A percentile compares a stretch with the other conserved stretches of the same genome.
Conservation (phyloP, 2,113 vertebrate genomes). For the Anas platyrhynchos region DNA sequence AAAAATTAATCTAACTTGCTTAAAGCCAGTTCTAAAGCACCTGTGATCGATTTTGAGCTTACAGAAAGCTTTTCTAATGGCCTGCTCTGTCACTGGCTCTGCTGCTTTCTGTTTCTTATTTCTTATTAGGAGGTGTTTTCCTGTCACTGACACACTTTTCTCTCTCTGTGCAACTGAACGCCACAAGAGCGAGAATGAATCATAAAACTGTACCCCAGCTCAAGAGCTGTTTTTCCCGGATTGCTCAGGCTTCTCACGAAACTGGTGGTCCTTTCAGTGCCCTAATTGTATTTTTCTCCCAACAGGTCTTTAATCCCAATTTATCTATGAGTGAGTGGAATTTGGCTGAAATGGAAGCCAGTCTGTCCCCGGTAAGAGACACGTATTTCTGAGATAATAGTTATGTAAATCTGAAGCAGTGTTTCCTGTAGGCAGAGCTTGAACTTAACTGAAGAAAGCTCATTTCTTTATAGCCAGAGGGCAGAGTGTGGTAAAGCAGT, state of each 20-base stretch:
- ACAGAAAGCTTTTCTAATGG: background rate
- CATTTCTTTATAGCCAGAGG: background rate
- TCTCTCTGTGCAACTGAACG: background rate
- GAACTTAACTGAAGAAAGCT: background rate
- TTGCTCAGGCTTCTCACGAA: background rate
- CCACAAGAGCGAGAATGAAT: background rate
- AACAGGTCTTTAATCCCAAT: conserved; percentile 85
- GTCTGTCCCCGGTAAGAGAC: conserved; percentile 85
- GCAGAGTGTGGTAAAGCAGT: background rate
- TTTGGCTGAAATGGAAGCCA: conserved; percentile 86
- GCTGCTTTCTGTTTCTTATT: background rate
- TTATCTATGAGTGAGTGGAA: conserved; percentile 88
- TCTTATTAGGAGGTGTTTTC: conserved; percentile 1
- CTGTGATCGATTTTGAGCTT: background rate
- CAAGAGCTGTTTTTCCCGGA: background rate
- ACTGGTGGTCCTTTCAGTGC: background rate
- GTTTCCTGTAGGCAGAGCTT: background rate
- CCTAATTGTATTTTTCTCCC: background rate
- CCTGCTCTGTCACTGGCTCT: background rate
- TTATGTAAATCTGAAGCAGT: background rate
- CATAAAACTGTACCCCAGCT: background rate
- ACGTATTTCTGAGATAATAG: background rate
- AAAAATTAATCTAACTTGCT: background rate
- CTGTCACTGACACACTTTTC: background rate
- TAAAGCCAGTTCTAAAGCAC: background rate